phyloP scores from a whole-genome alignment of 2,888 invertebrate species.

The Drosophila anomalata region DNA sequence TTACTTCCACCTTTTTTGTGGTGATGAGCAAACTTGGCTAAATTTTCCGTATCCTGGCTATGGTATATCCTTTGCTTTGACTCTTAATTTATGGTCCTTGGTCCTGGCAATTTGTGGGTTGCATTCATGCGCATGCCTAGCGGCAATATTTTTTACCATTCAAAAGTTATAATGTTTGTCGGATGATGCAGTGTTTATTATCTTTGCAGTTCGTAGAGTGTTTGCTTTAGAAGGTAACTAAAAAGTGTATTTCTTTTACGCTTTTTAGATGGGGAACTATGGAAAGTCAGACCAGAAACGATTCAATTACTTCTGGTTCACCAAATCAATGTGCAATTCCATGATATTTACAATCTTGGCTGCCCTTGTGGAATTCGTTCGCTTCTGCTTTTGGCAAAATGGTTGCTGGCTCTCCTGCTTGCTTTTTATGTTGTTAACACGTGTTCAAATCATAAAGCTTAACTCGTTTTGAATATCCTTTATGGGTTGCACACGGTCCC shows the following conservation, averaged over 20 bases:
- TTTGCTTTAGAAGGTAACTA: background rate
- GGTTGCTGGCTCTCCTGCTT: slow-evolving; percentile 1
- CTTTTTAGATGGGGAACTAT: slow-evolving; percentile 1
- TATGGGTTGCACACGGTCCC: slow-evolving; percentile 27
- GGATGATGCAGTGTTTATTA: slow-evolving; percentile 10
- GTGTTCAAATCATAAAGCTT: slow-evolving; percentile 56
- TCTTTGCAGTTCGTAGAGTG: background rate
- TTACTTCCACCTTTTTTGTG: slow-evolving; percentile 6
- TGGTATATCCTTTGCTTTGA: slow-evolving; percentile 29
- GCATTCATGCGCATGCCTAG: slow-evolving; percentile 37
- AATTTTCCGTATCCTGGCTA: slow-evolving; percentile 1
- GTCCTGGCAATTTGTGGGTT: slow-evolving; percentile 30
- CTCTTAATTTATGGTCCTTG: slow-evolving; percentile 64
- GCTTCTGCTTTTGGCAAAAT: slow-evolving; percentile 14
- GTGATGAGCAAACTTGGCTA: slow-evolving; percentile 17
- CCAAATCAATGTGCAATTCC: slow-evolving; percentile 30
- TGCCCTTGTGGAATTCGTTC: background rate
- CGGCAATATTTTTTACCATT: slow-evolving; percentile 30
- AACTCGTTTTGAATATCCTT: slow-evolving; percentile 66
- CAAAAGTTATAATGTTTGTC: slow-evolving; percentile 40
- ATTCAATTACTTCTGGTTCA: slow-evolving; percentile 30
- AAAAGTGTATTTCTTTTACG: slow-evolving; percentile 14
- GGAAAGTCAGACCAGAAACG: background rate
- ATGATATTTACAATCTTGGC: slow-evolving; percentile 17
- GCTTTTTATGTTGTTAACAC: slow-evolving; percentile 67